phyloP scores from a whole-genome alignment of 2,888 invertebrate genomes.

The Cheilosia impressa region DNA sequence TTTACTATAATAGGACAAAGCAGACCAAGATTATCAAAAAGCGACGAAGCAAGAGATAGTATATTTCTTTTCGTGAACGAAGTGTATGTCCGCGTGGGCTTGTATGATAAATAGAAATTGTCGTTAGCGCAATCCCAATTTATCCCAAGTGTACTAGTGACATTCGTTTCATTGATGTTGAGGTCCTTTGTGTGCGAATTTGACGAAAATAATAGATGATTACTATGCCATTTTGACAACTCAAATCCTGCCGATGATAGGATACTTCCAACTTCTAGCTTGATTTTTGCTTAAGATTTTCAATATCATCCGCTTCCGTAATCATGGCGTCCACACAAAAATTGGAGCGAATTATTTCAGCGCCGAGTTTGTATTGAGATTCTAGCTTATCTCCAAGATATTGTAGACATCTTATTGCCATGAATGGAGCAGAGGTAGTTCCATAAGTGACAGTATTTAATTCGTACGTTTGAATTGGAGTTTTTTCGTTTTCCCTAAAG shows the following conservation, averaged over 20 bases:
- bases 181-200: constrained; percentile 7
- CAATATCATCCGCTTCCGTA: not conserved
- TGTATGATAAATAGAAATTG: constrained; percentile 41
- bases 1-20: constrained; percentile 49
- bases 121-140: constrained; percentile 44
- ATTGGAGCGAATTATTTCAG: constrained; percentile 1
- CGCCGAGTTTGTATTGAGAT: constrained; percentile 67
- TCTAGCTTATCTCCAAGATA: constrained; percentile 66
- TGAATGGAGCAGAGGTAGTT: constrained; percentile 55
- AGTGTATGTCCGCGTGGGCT: constrained; percentile 3
- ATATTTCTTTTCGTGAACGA: constrained; percentile 14
- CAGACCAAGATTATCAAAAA: constrained; percentile 57
- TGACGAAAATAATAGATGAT: not conserved
- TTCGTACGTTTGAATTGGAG: constrained; percentile 12
- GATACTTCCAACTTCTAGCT: not conserved
- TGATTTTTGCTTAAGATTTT: not conserved
- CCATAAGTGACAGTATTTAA: constrained; percentile 44
- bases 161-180: constrained; percentile 29
- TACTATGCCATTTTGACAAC: constrained; percentile 22
- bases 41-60: constrained; percentile 25
- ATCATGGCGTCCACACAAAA: constrained; percentile 57
- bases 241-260: constrained; percentile 1
- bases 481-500: not conserved
- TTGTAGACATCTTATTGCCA: constrained; percentile 39
- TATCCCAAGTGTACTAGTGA: constrained; percentile 49